A percentile compares a stretch with the other conserved stretches of the same genome.
Evolutionary conservation across 92 coral and sea anemone genomes (phyloP).

Genomic region (Phenganax marumi): DNA sequence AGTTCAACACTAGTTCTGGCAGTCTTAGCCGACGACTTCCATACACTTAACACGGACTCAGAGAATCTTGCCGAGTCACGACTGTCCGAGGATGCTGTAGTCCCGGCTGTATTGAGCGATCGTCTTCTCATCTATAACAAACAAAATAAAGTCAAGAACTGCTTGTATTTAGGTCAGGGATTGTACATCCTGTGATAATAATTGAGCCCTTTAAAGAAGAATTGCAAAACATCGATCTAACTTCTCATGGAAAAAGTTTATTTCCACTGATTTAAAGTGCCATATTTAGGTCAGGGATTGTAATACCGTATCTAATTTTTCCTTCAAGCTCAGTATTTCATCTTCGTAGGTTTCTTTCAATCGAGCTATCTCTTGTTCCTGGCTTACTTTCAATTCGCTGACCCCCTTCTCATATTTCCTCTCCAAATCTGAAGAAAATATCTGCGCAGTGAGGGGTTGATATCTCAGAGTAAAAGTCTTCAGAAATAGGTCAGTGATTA

Average conservation of each 20-base stretch:
- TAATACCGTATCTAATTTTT: constrained; percentile 70
- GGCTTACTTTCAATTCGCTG: constrained; percentile 60
- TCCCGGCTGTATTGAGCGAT: not conserved
- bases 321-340: constrained; percentile 59
- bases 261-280: not conserved
- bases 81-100: constrained; percentile 1
- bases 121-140: constrained; percentile 19
- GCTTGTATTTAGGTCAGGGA: not conserved
- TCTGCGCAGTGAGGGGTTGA: too few relatives aligned
- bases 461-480: too few relatives aligned
- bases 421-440: constrained; percentile 61
- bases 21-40: constrained; percentile 17
- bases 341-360: constrained; percentile 66
- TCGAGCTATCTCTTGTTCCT: constrained; percentile 62
- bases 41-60: not conserved
- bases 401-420: constrained; percentile 70
- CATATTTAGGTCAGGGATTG: not conserved
- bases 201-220: not conserved
- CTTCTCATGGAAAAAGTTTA: too few relatives aligned
- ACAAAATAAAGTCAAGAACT: not conserved
- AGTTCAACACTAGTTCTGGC: constrained; percentile 3
- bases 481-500: too few relatives aligned
- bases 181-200: not conserved
- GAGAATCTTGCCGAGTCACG: constrained; percentile 38
- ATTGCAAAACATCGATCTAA: too few relatives aligned